Percentiles rank a stretch among this genome's conserved stretches.
Evolutionary conservation across 2,888 invertebrate genomes (phyloP).

Genomic region (Cepaea hortensis): DNA sequence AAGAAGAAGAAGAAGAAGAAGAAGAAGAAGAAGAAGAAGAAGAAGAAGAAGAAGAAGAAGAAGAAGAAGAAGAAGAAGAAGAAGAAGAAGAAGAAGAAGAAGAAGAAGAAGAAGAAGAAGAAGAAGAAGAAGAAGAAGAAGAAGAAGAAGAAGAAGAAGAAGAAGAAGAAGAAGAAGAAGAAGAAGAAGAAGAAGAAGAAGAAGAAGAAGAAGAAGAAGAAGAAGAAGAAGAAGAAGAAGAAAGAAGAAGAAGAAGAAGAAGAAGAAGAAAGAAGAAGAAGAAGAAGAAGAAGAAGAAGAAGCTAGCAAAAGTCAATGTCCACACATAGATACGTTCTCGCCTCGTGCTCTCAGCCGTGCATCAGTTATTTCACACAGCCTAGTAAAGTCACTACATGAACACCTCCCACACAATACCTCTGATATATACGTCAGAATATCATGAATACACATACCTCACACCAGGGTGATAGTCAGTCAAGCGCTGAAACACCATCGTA

Average conservation of each 20-base stretch:
- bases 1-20: neutral
- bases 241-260: neutral
- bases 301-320: too few relatives aligned
- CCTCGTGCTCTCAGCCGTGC: too few relatives aligned
- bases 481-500: too few relatives aligned
- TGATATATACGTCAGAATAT: too few relatives aligned
- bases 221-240: neutral
- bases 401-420: too few relatives aligned
- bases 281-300: slow-evolving; percentile 1
- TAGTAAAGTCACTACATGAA: too few relatives aligned
- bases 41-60: neutral
- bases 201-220: neutral
- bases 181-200: neutral
- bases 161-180: slow-evolving; percentile 8
- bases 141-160: neutral
- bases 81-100: neutral
- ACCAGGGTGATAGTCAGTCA: too few relatives aligned
- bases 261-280: neutral
- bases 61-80: too few relatives aligned
- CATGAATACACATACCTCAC: too few relatives aligned
- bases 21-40: neutral
- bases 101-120: neutral
- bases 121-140: neutral
- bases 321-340: too few relatives aligned
- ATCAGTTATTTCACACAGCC: too few relatives aligned